phyloP scores from a whole-genome alignment of 2,888 invertebrate genomes.

The Cylloceria caligata region DNA sequence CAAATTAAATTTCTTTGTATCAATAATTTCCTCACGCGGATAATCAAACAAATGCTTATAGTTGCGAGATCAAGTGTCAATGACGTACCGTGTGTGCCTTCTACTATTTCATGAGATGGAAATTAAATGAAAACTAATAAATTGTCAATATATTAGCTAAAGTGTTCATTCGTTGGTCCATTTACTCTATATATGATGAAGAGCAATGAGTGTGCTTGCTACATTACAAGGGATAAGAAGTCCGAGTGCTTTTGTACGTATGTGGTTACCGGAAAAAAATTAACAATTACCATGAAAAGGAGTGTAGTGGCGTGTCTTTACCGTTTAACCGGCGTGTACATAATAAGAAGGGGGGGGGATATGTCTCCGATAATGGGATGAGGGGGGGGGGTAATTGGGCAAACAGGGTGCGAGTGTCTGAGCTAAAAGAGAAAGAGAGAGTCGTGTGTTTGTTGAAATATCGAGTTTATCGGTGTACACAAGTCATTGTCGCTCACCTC shows the following conservation, averaged over 20 bases:
- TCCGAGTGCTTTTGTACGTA: neutral
- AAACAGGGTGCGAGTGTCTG: slow-evolving; percentile 17
- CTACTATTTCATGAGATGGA: neutral
- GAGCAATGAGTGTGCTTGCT: neutral
- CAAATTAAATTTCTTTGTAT: too few species aligned
- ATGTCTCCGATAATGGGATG: neutral
- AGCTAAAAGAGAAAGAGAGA: slow-evolving; percentile 26
- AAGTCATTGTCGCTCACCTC: slow-evolving; percentile 79
- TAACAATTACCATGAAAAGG: neutral
- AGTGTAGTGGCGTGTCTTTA: neutral
- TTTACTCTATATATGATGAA: neutral
- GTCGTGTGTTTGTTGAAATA: slow-evolving; percentile 61
- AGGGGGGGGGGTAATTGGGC: slow-evolving; percentile 8
- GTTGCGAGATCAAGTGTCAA: neutral
- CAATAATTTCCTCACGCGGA: too few species aligned
- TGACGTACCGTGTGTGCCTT: neutral
- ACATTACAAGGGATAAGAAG: neutral
- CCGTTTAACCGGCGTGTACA: slow-evolving; percentile 14
- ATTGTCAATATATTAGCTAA: neutral
- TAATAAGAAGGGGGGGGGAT: neutral
- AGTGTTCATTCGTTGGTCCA: neutral
- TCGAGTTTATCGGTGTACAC: slow-evolving; percentile 58
- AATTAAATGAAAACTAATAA: neutral
- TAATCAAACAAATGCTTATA: too few species aligned
- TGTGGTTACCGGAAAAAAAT: neutral